phyloP scores from a whole-genome alignment of 30 jellyfish, hydroid and myxozoan genomes.

The Turritopsis dohrnii region DNA sequence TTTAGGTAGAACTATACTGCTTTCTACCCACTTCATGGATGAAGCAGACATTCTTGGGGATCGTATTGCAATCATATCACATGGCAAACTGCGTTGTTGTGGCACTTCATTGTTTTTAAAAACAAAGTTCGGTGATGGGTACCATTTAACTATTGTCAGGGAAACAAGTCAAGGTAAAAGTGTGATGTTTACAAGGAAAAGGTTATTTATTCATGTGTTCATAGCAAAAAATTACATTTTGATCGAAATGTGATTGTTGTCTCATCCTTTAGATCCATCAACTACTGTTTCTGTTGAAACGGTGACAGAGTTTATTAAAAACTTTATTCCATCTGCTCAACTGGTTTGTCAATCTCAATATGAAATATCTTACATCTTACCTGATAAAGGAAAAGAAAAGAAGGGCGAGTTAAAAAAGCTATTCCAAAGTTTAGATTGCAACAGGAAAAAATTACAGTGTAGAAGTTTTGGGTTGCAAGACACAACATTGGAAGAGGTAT shows the following conservation, averaged over 20 bases:
- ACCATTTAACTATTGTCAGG: conserved; percentile 66
- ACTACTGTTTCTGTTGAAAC: not conserved
- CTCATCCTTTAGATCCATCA: not conserved
- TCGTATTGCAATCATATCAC: conserved; percentile 85
- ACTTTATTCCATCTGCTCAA: conserved; percentile 77
- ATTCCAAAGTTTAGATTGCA: conserved; percentile 58
- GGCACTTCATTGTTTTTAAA: conserved; percentile 79
- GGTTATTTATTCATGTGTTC: no score
- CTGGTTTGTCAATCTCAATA: conserved; percentile 78
- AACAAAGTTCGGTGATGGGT: conserved; percentile 89
- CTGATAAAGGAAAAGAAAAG: conserved; percentile 57
- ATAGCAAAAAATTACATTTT: no score
- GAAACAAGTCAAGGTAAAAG: conserved; percentile 23
- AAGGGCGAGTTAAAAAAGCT: conserved; percentile 43
- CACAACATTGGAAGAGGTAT: conserved; percentile 93
- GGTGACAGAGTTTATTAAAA: conserved; percentile 60
- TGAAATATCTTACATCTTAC: conserved; percentile 75
- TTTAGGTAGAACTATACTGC: conserved; percentile 82
- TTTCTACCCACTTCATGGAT: conserved; percentile 96
- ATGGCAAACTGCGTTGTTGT: conserved; percentile 81
- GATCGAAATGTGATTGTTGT: no score
- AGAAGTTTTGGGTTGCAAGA: conserved; percentile 83
- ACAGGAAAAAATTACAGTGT: conserved; percentile 54
- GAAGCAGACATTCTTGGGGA: conserved; percentile 98
- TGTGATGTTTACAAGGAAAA: no score